Base-by-base conservation (phyloP, 2,797 vertebrate genomes). In the Trachurus trachurus region DNA sequence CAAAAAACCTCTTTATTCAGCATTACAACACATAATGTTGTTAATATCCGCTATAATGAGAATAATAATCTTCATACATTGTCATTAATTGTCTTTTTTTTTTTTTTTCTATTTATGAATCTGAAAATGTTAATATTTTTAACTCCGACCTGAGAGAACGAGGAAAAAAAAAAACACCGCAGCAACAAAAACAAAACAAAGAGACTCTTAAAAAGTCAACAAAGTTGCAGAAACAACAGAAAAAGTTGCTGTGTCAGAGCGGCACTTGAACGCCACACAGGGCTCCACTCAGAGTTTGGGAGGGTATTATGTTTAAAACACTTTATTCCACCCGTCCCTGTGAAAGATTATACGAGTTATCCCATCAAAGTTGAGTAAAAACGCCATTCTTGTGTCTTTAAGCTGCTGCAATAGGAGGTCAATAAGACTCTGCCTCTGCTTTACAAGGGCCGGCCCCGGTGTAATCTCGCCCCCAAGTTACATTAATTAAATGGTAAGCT, bases 401-500 rank as follows among this genome's bases (percentile, higher is more conserved):
- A 97, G 96, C 97, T 96, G 95, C 96, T 94, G 96, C 96, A 95
- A 95, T 96, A 94, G 96, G 96, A 96, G 97, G 97, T 98, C 98
- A 98, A 96, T 96, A 96, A 97, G 97, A 97, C 95, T 95, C 95
- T 95, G 95, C 95, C 95, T 95, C 95, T 95, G 96, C 97, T 97
- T 97, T 96, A 98, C 96, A 96, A 96, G 97, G 97, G 94, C 96
- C 93, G 95, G 96, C 95, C 96, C 95, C 95, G 95, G 95, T 97
- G 97, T 97, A 96, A 97, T 98, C 97, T 97, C 94, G 94, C 26
- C 96, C 96, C 96, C 94, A 97, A 97, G 97, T 98, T 98, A 98
- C 97, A 98, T 97, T 98, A 97, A 98, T 98, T 98, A 98, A 91
- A 98, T 97, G 97, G 96, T 98, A 98, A 99, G 97, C 98, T 98